Evolutionary conservation across 2,888 invertebrate species (phyloP).

Genomic region (Drosophila subsilvestris): DNA sequence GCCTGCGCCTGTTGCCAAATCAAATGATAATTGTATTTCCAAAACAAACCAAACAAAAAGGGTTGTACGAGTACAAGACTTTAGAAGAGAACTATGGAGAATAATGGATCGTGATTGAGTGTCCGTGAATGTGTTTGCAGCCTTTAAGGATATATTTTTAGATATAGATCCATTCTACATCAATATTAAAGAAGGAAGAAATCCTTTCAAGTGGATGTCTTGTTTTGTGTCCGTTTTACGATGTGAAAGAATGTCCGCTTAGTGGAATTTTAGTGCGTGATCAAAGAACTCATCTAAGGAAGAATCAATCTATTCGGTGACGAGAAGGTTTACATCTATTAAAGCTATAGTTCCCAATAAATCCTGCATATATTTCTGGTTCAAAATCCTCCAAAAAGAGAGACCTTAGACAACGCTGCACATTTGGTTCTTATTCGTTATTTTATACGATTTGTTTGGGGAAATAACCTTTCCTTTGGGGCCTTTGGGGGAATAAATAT

Average conservation of each 20-base stretch:
- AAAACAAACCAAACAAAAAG: conserved; percentile 15
- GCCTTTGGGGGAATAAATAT: conserved; percentile 55
- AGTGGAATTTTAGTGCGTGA: neutral
- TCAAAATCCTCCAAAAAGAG: neutral
- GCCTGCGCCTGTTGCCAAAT: conserved; percentile 9
- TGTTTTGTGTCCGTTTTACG: neutral
- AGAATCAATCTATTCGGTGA: neutral
- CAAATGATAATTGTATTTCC: conserved; percentile 31
- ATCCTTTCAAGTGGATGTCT: neutral
- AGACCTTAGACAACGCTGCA: conserved; percentile 43
- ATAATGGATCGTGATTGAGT: neutral
- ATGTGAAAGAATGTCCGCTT: too few species aligned
- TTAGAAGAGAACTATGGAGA: conserved; percentile 31
- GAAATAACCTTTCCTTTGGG: conserved; percentile 6
- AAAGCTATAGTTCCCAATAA: neutral
- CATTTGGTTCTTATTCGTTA: conserved; percentile 4
- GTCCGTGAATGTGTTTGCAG: conserved; percentile 17
- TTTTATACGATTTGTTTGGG: conserved; percentile 53
- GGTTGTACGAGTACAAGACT: conserved; percentile 53
- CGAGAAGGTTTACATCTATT: too few species aligned
- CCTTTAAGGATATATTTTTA: neutral
- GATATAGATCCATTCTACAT: neutral
- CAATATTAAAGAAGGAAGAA: neutral
- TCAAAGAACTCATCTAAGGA: too few species aligned
- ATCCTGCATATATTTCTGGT: neutral